These are phyloP conservation scores for Dysidea cf. avara DNA, from an alignment of 37 sponge, comb jelly and placozoan species.

Conservation along the genomic window DNA sequence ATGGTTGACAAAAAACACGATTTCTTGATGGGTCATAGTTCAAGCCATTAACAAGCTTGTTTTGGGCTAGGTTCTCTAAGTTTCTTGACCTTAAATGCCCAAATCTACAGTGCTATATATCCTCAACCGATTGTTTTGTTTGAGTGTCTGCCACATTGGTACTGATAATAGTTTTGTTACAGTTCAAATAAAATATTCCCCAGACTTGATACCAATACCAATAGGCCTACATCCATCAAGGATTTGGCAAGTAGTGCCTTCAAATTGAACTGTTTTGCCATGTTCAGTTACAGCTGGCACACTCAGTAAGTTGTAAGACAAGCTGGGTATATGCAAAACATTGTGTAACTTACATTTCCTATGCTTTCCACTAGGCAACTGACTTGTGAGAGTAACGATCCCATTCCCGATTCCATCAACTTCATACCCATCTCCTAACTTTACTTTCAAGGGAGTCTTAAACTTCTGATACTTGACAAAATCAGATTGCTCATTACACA, in stretches of 20 bases:
- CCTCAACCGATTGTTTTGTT: background rate
- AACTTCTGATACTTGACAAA: conserved; percentile 3
- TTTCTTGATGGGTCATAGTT: background rate
- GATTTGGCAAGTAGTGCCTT: background rate
- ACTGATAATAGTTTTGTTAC: background rate
- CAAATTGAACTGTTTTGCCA: background rate
- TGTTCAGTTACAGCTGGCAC: background rate
- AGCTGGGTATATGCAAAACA: conserved; percentile 6
- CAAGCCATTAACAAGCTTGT: conserved; percentile 7
- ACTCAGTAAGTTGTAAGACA: conserved; percentile 12
- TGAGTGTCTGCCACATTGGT: background rate
- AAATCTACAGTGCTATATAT: conserved; percentile 1
- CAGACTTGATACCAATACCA: background rate
- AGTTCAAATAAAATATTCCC: conserved; percentile 5
- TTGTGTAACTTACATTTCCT: background rate
- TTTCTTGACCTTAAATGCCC: conserved; percentile 13
- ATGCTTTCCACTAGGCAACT: background rate
- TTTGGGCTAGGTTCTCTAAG: background rate
- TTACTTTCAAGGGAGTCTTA: background rate
- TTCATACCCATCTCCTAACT: conserved; percentile 1
- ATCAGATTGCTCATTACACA: background rate
- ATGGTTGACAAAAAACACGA: background rate
- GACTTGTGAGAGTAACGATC: background rate
- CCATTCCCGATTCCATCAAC: conserved; percentile 10
- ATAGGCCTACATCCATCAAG: background rate